Conservation (phyloP, 2,797 vertebrate genomes). For the Molossus alvarezi region DNA sequence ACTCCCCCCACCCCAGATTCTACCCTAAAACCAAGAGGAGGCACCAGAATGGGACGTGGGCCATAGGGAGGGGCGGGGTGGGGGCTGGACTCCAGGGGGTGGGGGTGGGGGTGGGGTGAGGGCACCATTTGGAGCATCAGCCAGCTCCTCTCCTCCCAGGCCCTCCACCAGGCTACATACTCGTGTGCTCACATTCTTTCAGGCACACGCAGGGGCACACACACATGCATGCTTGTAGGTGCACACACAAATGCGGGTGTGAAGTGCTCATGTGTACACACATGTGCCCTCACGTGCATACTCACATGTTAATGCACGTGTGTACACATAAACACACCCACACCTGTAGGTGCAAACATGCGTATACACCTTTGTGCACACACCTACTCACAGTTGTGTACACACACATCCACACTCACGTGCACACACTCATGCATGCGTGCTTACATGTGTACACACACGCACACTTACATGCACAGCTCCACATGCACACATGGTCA, state of each 20-base stretch:
- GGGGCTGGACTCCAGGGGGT: background rate
- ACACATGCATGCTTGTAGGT: too few species aligned
- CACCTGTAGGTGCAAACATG: too few species aligned
- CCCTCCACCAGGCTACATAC: too few species aligned
- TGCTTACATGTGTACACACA: background rate
- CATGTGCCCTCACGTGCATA: background rate
- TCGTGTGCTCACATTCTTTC: background rate
- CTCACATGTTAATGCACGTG: background rate
- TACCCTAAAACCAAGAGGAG: background rate
- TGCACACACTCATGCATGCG: background rate
- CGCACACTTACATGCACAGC: background rate
- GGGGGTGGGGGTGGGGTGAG: background rate
- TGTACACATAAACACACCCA: background rate
- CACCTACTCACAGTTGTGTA: too few species aligned
- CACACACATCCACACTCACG: background rate
- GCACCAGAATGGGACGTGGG: background rate
- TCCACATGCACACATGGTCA: accelerated
- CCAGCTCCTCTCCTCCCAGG: background rate
- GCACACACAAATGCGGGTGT: background rate
- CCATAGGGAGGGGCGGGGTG: background rate
- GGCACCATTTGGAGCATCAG: accelerated
- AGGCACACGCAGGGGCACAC: too few species aligned
- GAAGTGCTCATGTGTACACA: accelerated
- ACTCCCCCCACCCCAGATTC: background rate
- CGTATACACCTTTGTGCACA: too few species aligned